phyloP scores from a whole-genome alignment of 2,888 invertebrate genomes.

The Drosophila fungiperda region DNA sequence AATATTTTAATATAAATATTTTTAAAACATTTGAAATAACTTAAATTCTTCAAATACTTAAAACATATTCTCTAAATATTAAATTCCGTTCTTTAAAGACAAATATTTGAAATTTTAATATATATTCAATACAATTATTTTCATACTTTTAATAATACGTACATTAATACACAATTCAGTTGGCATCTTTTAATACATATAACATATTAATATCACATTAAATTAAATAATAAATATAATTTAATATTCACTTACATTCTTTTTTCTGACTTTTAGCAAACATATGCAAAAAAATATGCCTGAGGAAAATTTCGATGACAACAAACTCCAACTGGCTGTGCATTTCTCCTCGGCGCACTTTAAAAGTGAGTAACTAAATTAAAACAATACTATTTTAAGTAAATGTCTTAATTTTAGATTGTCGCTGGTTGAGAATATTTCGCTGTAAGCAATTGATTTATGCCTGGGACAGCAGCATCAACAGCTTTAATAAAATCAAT shows the following conservation, averaged over 20 bases:
- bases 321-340: conserved; percentile 79
- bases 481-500: conserved; percentile 89
- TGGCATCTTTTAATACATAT: neutral
- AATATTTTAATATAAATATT: no score
- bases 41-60: neutral
- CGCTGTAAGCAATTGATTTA: conserved; percentile 93
- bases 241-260: neutral
- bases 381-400: neutral
- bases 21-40: neutral
- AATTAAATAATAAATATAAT: no score
- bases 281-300: conserved; percentile 10
- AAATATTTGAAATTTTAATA: neutral
- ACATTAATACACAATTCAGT: neutral
- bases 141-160: neutral
- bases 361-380: conserved; percentile 76
- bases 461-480: conserved; percentile 90
- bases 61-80: no score
- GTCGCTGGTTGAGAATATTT: conserved; percentile 88
- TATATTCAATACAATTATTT: neutral
- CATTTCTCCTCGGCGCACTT: conserved; percentile 84
- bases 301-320: conserved; percentile 63
- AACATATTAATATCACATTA: neutral
- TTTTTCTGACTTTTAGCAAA: conserved; percentile 27
- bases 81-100: no score
- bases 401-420: conserved; percentile 83